Evolutionary conservation across 2,113 vertebrate species (phyloP).

Genomic region (Arvicanthis niloticus): DNA sequence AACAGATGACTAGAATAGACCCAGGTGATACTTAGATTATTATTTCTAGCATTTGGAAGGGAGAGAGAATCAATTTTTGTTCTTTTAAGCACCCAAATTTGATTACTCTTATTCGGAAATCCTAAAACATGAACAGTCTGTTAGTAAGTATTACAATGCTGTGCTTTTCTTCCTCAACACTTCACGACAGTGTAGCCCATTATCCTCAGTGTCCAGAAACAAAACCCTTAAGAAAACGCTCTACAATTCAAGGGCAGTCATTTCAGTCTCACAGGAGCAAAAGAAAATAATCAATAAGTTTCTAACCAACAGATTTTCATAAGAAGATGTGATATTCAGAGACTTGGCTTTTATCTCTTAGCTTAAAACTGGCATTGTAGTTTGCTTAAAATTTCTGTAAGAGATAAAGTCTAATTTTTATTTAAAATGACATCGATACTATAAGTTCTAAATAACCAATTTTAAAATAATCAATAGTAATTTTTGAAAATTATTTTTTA

Average conservation of each 20-base stretch:
- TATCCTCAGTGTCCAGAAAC: neutral
- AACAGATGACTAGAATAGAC: neutral
- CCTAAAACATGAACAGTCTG: neutral
- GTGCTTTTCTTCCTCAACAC: neutral
- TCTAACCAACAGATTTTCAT: neutral
- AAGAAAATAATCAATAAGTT: conserved; percentile 12
- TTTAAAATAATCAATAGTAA: conserved; percentile 44
- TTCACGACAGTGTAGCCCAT: neutral
- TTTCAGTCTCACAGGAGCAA: neutral
- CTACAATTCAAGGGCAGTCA: neutral
- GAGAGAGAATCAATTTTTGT: neutral
- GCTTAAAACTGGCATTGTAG: neutral
- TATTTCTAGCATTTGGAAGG: neutral
- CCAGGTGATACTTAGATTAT: neutral
- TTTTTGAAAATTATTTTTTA: conserved; percentile 14
- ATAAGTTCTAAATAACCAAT: conserved; percentile 31
- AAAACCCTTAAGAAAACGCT: neutral
- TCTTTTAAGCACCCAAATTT: neutral
- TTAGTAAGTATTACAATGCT: neutral
- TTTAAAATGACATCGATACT: neutral
- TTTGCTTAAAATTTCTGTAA: neutral
- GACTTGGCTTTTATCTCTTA: neutral
- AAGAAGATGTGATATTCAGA: neutral
- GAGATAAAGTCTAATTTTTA: neutral
- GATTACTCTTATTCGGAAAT: neutral